phyloP scores from a whole-genome alignment of 2,888 invertebrate genomes.

The Cerceris rybyensis region DNA sequence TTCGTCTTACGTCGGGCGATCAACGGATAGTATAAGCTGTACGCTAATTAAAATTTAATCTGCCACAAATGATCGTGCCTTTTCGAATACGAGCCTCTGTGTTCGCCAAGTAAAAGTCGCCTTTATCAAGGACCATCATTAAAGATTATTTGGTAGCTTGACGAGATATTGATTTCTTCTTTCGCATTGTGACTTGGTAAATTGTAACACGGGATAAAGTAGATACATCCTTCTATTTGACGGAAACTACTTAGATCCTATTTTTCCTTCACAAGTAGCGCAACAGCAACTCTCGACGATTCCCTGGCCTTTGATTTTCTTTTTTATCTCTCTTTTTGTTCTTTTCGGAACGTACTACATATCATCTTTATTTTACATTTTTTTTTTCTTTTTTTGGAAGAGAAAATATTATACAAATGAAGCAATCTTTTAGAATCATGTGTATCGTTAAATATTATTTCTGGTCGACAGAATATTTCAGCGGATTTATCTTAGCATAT shows the following conservation, averaged over 20 bases:
- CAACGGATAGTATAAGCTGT: not conserved
- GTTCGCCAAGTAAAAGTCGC: slow-evolving; percentile 33
- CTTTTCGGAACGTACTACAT: not conserved
- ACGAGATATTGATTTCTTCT: slow-evolving; percentile 28
- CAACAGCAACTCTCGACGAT: not conserved
- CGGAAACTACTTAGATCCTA: slow-evolving; percentile 2
- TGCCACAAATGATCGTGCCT: slow-evolving; percentile 4
- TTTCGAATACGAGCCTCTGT: not conserved
- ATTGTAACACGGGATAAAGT: slow-evolving; percentile 30
- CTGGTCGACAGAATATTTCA: too few species aligned
- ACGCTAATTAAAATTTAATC: slow-evolving; percentile 30
- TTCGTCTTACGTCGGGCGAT: slow-evolving; percentile 5
- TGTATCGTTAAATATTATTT: too few species aligned
- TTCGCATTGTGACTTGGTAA: slow-evolving; percentile 12
- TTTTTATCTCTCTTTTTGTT: not conserved
- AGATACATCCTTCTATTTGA: not conserved
- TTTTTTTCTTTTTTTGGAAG: too few species aligned
- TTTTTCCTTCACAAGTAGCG: slow-evolving; percentile 9
- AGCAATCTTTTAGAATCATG: too few species aligned
- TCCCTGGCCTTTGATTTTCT: too few species aligned
- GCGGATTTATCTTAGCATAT: too few species aligned
- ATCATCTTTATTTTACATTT: not conserved
- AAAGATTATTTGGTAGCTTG: slow-evolving; percentile 25
- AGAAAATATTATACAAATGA: too few species aligned
- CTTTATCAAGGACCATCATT: slow-evolving; percentile 31